Evolutionary conservation across 2,113 vertebrate genomes (phyloP).

Genomic region (Elachura formosa): DNA sequence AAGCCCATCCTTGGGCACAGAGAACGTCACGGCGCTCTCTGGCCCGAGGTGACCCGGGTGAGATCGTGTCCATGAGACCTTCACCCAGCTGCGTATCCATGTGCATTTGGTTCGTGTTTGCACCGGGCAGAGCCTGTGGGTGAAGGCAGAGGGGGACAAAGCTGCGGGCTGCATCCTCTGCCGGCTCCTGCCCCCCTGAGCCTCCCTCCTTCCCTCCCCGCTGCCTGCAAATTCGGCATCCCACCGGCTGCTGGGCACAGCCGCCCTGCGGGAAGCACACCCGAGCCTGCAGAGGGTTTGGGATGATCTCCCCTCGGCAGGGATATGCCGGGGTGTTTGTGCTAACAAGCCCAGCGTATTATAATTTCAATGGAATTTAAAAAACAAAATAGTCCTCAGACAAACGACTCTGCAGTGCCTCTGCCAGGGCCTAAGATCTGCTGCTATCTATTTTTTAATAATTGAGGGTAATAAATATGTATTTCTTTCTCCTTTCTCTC

Average conservation of each 20-base stretch:
- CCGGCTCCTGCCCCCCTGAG: background rate
- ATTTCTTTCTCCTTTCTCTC: constrained; percentile 74
- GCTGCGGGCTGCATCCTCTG: background rate
- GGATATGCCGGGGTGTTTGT: constrained; percentile 39
- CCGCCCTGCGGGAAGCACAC: background rate
- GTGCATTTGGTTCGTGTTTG: background rate
- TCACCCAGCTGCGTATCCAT: rapidly evolving
- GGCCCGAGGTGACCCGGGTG: background rate
- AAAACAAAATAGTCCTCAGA: constrained; percentile 61
- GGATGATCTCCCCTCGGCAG: constrained; percentile 5
- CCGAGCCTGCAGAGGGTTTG: background rate
- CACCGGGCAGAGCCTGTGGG: background rate
- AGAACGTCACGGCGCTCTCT: background rate
- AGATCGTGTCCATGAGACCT: background rate
- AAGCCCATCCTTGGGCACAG: background rate
- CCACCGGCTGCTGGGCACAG: background rate
- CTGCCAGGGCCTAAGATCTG: constrained; percentile 73
- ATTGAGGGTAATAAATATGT: constrained; percentile 83
- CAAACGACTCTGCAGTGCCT: constrained; percentile 64
- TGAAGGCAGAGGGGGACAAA: background rate
- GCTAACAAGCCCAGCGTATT: constrained; percentile 58
- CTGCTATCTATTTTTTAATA: constrained; percentile 79
- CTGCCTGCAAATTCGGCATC: background rate
- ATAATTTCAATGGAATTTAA: constrained; percentile 68
- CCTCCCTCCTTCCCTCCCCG: background rate